A percentile compares a stretch with the other conserved stretches of the same genome.
Evolutionary conservation across 2,797 vertebrate genomes (phyloP).

Genomic region (Tinamus major): DNA sequence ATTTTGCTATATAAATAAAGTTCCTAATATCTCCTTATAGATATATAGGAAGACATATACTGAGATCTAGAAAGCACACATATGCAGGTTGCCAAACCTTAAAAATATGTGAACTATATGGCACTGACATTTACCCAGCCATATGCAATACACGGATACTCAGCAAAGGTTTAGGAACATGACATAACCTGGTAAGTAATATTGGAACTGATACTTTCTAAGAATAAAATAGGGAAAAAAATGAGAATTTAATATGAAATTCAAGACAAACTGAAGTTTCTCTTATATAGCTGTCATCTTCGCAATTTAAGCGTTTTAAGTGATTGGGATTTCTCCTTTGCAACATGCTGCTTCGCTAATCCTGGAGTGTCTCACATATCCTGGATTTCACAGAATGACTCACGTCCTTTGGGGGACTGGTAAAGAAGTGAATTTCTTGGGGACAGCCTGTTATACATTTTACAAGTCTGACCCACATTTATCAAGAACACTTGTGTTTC

Average conservation of each 20-base stretch:
- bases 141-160: neutral
- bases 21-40: neutral
- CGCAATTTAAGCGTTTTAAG: neutral
- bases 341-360: neutral
- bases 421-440: neutral
- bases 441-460: neutral
- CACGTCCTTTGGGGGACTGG: neutral
- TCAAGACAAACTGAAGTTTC: neutral
- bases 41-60: neutral
- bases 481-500: neutral
- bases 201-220: neutral
- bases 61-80: neutral
- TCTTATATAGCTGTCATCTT: neutral
- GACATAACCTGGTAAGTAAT: neutral
- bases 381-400: neutral
- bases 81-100: neutral
- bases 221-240: neutral
- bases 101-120: neutral
- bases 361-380: neutral
- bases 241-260: neutral
- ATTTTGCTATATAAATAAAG: neutral
- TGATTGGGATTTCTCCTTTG: neutral
- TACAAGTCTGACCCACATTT: neutral
- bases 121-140: neutral
- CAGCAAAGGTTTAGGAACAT: neutral